phyloP scores from a whole-genome alignment of 2,797 vertebrate genomes.

The Hirundo rustica region DNA sequence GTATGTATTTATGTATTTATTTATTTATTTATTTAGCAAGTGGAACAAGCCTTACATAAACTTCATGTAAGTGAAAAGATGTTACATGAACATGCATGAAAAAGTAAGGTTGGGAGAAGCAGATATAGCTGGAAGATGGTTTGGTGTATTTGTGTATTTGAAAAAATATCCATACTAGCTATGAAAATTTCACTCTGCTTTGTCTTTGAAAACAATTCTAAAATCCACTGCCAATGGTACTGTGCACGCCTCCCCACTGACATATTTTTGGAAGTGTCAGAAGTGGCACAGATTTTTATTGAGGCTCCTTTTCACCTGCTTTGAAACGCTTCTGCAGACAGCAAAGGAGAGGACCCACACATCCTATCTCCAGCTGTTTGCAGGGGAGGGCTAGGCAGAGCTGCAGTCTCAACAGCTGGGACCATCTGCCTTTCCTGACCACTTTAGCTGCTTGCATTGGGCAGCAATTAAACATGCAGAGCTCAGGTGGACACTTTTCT shows the following conservation, averaged over 20 bases:
- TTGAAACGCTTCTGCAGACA: not conserved
- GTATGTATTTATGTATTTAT: not conserved
- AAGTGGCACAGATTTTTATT: not conserved
- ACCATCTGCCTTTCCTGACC: not conserved
- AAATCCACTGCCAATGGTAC: not conserved
- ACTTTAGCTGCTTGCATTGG: not conserved
- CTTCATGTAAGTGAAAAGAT: not conserved
- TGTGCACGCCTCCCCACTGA: fast-evolving
- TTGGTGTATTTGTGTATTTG: not conserved
- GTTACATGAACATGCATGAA: not conserved
- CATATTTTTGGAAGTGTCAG: not conserved
- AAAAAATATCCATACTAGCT: not conserved
- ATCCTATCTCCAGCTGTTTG: not conserved
- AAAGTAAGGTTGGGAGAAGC: not conserved
- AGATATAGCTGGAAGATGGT: not conserved
- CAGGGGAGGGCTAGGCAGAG: not conserved
- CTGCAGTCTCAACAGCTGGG: not conserved
- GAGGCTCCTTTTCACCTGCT: not conserved
- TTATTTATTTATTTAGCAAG: not conserved
- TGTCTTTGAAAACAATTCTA: not conserved
- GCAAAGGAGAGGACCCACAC: not conserved
- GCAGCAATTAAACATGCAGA: not conserved
- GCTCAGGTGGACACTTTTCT: not conserved
- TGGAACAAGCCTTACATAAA: not conserved
- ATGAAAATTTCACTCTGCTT: not conserved